These are phyloP conservation scores for Muscicapa striata DNA, from an alignment of 2,797 vertebrate genomes.

Conservation along the genomic window DNA sequence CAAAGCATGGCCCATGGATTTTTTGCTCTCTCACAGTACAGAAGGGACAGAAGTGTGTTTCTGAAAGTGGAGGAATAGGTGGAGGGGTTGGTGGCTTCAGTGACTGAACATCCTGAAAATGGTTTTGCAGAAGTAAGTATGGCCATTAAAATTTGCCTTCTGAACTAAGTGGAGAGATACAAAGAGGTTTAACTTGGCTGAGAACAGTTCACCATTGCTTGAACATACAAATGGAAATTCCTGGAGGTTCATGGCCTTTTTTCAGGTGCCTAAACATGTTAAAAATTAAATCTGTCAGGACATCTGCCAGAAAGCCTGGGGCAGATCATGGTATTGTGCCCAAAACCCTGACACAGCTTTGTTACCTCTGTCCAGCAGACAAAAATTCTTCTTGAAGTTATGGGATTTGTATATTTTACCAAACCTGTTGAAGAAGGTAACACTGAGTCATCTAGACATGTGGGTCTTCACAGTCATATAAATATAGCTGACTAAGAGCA, in stretches of 20 bases:
- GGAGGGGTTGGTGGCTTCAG: fast-evolving
- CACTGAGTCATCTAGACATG: background rate
- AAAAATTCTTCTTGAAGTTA: background rate
- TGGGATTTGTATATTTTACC: background rate
- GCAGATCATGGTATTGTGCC: background rate
- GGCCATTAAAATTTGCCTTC: background rate
- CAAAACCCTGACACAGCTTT: background rate
- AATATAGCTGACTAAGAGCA: slow-evolving; percentile 21
- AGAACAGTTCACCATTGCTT: background rate
- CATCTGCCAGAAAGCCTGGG: background rate
- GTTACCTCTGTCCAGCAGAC: background rate
- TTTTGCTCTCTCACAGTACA: background rate
- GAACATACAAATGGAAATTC: background rate
- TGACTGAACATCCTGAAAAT: background rate
- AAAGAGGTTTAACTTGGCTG: background rate
- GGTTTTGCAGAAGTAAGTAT: background rate
- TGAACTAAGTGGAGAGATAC: background rate
- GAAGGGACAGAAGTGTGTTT: background rate
- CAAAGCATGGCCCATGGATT: background rate
- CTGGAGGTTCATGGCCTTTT: background rate
- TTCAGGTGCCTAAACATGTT: background rate
- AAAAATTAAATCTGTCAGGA: background rate
- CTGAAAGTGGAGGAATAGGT: background rate
- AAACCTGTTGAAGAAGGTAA: background rate
- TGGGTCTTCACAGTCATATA: background rate